A percentile compares a stretch with the other conserved stretches of the same genome.
Evolutionary conservation across 35 echinoderm and acorn worm genomes (phyloP).

Genomic region (Amphiura filiformis): DNA sequence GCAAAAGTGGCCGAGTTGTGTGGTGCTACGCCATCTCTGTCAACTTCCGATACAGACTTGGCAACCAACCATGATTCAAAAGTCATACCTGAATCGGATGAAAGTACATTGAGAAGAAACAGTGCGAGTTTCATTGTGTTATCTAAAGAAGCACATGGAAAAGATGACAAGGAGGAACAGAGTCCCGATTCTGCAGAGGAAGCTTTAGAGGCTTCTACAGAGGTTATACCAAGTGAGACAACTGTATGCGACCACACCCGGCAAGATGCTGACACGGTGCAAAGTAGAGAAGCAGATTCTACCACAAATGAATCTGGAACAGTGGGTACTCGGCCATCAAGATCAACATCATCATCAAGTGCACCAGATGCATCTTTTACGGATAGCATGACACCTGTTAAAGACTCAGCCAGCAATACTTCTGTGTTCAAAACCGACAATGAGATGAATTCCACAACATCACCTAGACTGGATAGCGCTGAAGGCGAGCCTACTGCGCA

Average conservation of each 20-base stretch:
- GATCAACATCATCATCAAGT: background rate
- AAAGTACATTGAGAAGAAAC: slow-evolving; percentile 15
- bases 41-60: background rate
- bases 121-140: slow-evolving; percentile 48
- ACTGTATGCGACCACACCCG: background rate
- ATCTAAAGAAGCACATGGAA: background rate
- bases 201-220: background rate
- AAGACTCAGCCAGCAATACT: background rate
- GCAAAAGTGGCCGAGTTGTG: background rate
- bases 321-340: background rate
- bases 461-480: background rate
- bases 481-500: background rate
- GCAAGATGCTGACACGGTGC: background rate
- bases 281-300: background rate
- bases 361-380: background rate
- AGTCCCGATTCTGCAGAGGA: slow-evolving; percentile 6
- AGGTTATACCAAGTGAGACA: background rate
- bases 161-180: background rate
- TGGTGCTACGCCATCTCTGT: background rate
- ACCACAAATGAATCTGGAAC: background rate
- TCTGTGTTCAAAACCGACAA: background rate
- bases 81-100: background rate
- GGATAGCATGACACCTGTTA: background rate
- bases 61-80: background rate
- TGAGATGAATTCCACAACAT: background rate